Base-by-base conservation (phyloP, 2,113 vertebrate species). In the Acanthisitta chloris region DNA sequence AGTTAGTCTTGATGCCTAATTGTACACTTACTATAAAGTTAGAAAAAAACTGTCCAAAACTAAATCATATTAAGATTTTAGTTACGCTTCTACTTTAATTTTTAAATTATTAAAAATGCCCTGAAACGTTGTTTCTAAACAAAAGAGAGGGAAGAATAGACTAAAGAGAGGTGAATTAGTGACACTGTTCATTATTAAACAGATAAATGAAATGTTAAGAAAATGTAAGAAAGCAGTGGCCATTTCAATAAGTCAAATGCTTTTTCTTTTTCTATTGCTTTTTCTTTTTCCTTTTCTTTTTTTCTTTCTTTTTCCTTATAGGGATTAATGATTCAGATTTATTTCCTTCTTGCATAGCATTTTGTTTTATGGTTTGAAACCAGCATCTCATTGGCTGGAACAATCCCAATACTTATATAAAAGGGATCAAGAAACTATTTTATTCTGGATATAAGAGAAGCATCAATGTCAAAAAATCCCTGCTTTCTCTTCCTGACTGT, bases 361-460 rank as follows among this genome's bases (percentile, higher is more conserved):
- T 90, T 82, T 85, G 14, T 5, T 87, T 82, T 46, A 66, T 64
- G 48, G 18, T 90, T 86, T 95, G 57, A 87, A 96, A 61, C 9
- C 26, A 73, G 15, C 11, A 49, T 23, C 4, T 31, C 26, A 43
- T 54, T 88, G 46, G 7, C 64, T 94, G 57, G 54, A 92, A 78
- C 29, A 62, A 59, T 62, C 43, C 24, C 67, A 81, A n/a, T 38
- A 38, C 14, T 87, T 90, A 82, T 29, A 83, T 38, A 82, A 96
- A 86, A 92, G 2, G 21, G 26, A 96, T 73, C 36, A 96, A 85
- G 49, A 45, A 87, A 90, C 11, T 33, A 61, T 70, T 46, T 96
- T 85, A 52, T 84, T 76, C n/a, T 65, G 48, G 72, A 38, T 79
- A 76, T 9, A 48, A 87, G 26, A 61, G 17, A 92, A 89, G 34